phyloP scores from a whole-genome alignment of 2,888 invertebrate species.

The Penaeus monodon region DNA sequence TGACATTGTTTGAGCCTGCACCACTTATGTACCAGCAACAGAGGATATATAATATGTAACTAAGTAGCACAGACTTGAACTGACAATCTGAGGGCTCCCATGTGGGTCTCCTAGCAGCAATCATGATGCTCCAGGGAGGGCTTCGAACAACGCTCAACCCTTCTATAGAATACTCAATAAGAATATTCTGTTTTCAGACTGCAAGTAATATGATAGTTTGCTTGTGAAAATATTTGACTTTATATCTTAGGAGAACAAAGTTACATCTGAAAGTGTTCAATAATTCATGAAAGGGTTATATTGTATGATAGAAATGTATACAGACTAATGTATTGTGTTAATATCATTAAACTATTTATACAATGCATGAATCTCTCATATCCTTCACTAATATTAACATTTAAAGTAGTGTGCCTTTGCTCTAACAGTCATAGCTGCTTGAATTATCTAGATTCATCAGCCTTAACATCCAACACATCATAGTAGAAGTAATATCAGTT shows the following conservation, averaged over 20 bases:
- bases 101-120: conserved; percentile 35
- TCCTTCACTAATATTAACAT: conserved; percentile 29
- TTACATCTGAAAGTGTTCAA: conserved; percentile 59
- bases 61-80: conserved; percentile 5
- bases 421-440: too few species aligned
- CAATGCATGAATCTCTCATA: conserved; percentile 56
- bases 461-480: too few species aligned
- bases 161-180: conserved; percentile 51
- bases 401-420: not conserved
- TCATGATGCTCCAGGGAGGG: conserved; percentile 49
- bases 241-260: conserved; percentile 57
- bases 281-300: conserved; percentile 60
- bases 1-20: not conserved
- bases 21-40: conserved; percentile 4
- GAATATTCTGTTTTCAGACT: conserved; percentile 47
- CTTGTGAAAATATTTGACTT: conserved; percentile 57
- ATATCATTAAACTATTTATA: conserved; percentile 64
- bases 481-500: too few species aligned
- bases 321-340: conserved; percentile 63
- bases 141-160: conserved; percentile 54
- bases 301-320: conserved; percentile 63
- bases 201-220: conserved; percentile 57
- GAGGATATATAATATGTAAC: conserved; percentile 18
- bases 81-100: conserved; percentile 7
- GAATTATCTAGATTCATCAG: too few species aligned